A percentile compares a stretch with the other conserved stretches of the same genome.
Evolutionary conservation across 2,797 vertebrate genomes (phyloP).

Genomic region (Myotis myotis): DNA sequence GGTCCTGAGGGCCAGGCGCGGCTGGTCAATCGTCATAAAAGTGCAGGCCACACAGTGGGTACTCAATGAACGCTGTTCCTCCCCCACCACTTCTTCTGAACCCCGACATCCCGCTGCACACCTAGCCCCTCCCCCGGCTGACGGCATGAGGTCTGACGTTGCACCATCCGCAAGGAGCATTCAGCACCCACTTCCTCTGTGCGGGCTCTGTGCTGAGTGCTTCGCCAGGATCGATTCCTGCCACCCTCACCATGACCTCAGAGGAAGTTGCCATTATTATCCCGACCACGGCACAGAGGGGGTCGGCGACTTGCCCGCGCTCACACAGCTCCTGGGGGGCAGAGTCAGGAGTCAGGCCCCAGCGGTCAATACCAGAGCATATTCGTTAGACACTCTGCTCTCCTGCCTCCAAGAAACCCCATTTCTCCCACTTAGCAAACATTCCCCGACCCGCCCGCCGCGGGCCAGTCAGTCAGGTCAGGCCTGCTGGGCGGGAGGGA

Average conservation of each 20-base stretch:
- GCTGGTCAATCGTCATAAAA: background rate
- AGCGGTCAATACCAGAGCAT: background rate
- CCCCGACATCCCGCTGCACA: background rate
- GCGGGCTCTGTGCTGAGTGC: background rate
- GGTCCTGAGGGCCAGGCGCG: background rate
- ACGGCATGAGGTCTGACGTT: background rate
- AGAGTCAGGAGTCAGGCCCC: background rate
- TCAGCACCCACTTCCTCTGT: background rate
- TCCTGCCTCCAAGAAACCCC: background rate
- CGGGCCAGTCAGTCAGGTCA: background rate
- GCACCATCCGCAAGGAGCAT: background rate
- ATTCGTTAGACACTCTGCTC: background rate
- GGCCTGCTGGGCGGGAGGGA: background rate
- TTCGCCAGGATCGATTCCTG: background rate
- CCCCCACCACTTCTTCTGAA: background rate
- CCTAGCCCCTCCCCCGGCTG: background rate
- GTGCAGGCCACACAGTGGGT: background rate
- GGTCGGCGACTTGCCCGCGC: background rate
- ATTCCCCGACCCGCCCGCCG: background rate
- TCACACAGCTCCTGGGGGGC: background rate
- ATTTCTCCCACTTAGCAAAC: background rate
- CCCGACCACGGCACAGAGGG: background rate
- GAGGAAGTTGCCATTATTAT: background rate
- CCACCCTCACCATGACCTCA: conserved; percentile 4
- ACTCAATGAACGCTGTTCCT: background rate